Evolutionary conservation across 2,797 vertebrate species (phyloP).

Genomic region (Rhinatrema bivittatum): DNA sequence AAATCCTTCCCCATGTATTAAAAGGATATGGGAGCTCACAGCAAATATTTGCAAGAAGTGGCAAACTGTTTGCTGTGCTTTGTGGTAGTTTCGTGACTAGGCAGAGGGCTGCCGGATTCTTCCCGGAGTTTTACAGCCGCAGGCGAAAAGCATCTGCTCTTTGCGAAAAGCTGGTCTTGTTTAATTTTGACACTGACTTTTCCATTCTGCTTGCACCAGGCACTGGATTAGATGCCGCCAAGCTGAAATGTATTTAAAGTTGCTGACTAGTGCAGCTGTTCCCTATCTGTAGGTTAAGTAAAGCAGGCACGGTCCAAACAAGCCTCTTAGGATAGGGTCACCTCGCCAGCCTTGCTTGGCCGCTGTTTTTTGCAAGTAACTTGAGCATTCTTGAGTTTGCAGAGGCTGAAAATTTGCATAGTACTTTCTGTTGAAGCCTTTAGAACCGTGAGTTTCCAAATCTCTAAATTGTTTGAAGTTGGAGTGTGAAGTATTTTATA

Average conservation of each 20-base stretch:
- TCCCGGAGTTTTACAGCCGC: slow-evolving; percentile 91
- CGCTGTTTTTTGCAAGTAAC: slow-evolving; percentile 45
- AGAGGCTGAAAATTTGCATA: slow-evolving; percentile 11
- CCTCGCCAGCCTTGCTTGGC: slow-evolving; percentile 29
- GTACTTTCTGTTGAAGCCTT: slow-evolving; percentile 1
- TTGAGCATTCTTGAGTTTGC: too few species aligned
- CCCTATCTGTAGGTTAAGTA: slow-evolving; percentile 49
- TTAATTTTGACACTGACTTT: slow-evolving; percentile 79
- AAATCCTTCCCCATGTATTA: slow-evolving; percentile 49
- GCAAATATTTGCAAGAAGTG: slow-evolving; percentile 86
- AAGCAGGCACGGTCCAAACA: slow-evolving; percentile 52
- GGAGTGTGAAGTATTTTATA: too few species aligned
- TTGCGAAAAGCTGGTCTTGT: slow-evolving; percentile 91
- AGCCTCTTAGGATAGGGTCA: slow-evolving; percentile 51
- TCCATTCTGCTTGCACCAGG: slow-evolving; percentile 64
- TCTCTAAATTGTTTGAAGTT: too few species aligned
- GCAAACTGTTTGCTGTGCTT: slow-evolving; percentile 71
- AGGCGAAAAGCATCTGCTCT: slow-evolving; percentile 94
- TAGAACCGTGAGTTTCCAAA: too few species aligned
- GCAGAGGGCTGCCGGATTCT: slow-evolving; percentile 90
- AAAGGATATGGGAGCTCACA: slow-evolving; percentile 67
- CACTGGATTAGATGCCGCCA: slow-evolving; percentile 68
- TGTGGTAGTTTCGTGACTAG: slow-evolving; percentile 92
- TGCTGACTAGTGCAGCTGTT: slow-evolving; percentile 66
- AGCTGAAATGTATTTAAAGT: slow-evolving; percentile 69